Base-by-base conservation (phyloP, 2,797 vertebrate genomes). In the Neosalanx taihuensis region DNA sequence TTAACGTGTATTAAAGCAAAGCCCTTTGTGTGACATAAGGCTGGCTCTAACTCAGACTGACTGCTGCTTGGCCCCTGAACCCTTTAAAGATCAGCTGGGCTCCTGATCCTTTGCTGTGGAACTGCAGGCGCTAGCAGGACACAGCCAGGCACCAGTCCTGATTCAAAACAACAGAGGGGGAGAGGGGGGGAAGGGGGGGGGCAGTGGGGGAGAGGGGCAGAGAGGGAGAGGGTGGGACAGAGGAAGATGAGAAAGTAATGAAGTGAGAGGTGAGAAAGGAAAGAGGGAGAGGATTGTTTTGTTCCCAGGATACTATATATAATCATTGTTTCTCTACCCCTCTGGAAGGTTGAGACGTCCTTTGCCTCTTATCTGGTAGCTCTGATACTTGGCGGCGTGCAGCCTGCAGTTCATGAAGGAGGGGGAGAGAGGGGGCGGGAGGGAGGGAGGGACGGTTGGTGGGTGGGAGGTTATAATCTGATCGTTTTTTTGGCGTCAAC, bases 1-100 rank as follows among this genome's bases (percentile, higher is more conserved):
- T 53, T 51, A 30, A 23, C 18, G 26, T 17, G 26, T n/a, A 67
- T 67, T 53, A 51, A 53, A 67, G 65, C 49, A 30, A 67, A 67
- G 26, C 65, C 29, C 13, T 15, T 26, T 26, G 23, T 53, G 65
- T 67, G 65, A 67, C 49, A 29, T 67, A 46, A 23, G 26, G 58
- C 65, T 30, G 20, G 26, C 46, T 49, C 51, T 4, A 56, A 56
- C 51, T 56, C 51, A 3, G 15, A 18, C 49, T 67, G 46, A 53
- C 6, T 6, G 29, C 65, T 53, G 65, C 26, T 49, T 51, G 15
- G 17, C 46, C 26, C 49, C 49, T 31, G 65, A 67, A 53, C 17
- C 65, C 29, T 56, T 67, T 17, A 67, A 51, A 67, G 65, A 56
- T 33, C 65, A 56, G 29, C 65, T 35, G 9, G 13, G 33, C 23